Evolutionary conservation across 1,140 invertebrate species (phyloP).

Genomic region (Drosophila bipectinata): DNA sequence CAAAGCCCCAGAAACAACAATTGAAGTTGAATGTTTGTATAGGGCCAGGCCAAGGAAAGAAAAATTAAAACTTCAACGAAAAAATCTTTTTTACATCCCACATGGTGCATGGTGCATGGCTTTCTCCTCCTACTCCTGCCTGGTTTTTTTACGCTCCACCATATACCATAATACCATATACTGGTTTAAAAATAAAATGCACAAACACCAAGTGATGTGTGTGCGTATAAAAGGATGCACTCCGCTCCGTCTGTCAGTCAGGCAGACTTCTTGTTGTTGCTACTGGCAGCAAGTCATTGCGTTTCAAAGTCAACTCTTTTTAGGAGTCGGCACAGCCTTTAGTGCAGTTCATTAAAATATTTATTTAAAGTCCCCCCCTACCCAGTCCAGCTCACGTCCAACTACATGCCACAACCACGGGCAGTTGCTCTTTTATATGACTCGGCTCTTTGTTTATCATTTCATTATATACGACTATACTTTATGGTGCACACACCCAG

Average conservation of each 20-base stretch:
- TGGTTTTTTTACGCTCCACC: slow-evolving; percentile 28
- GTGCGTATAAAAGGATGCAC: slow-evolving; percentile 52
- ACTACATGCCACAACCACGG: slow-evolving; percentile 7
- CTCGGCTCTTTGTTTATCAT: slow-evolving; percentile 52
- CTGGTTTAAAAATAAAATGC: slow-evolving; percentile 50
- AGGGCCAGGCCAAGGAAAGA: slow-evolving; percentile 30
- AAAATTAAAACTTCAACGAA: slow-evolving; percentile 52
- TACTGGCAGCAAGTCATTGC: slow-evolving; percentile 44
- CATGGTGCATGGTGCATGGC: slow-evolving; percentile 36
- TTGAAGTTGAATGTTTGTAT: slow-evolving; percentile 42
- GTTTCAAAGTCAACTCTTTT: slow-evolving; percentile 50
- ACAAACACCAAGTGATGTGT: slow-evolving; percentile 37
- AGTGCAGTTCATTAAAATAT: slow-evolving; percentile 61
- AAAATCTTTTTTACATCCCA: slow-evolving; percentile 43
- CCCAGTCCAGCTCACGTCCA: not conserved
- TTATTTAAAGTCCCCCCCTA: slow-evolving; percentile 34
- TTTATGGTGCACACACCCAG: slow-evolving; percentile 29
- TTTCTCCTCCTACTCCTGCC: slow-evolving; percentile 8
- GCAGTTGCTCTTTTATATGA: slow-evolving; percentile 56
- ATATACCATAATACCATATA: slow-evolving; percentile 1
- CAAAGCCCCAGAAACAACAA: slow-evolving; percentile 44
- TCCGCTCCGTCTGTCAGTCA: slow-evolving; percentile 46
- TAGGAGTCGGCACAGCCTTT: slow-evolving; percentile 43
- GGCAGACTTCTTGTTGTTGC: slow-evolving; percentile 13
- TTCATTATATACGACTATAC: slow-evolving; percentile 43